Base-by-base conservation (phyloP, 2,888 invertebrate genomes). In the Machimus rusticus region DNA sequence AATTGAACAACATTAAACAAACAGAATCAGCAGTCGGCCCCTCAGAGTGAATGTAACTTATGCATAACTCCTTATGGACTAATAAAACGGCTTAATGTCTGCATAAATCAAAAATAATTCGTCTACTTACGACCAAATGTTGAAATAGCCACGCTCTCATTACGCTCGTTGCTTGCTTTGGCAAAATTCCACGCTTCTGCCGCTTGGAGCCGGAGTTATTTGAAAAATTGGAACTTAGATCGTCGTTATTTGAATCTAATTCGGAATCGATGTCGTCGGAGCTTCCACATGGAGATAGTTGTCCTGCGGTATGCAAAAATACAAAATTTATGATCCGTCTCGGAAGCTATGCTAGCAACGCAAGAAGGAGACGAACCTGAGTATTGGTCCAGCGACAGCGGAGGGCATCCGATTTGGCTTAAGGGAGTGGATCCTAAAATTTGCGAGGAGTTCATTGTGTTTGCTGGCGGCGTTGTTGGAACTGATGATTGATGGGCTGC, bases 81-180 rank as follows among this genome's bases (percentile, higher is more conserved):
- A 77, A 76, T 86, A 78, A 86, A 86, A 77, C 23, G 77, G 31
- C 77, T 77, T 86, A 86, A 86, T 87, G 78, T 78, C 66, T 31
- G 46, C 76, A 87, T 87, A 87, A 87, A 87, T 87, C 79, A 74
- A 39, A 66, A 74, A 79, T 81, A 74, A 87, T 86, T 86, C 51
- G 55, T 76, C 77, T 86, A 86, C 96, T 95, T 92, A 98, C 98
- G 93, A 98, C 98, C 91, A 99, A 95, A 93, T 99, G 98, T 92
- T 98, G 98, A 93, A 99, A 99, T 89, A 99, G 95, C 99, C 99
- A 99, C 86, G 98, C 97, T 89, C 98, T 94, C 98, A 99, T 98
- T 89, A 98, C 98, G 93, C 98, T 98, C 86, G 99, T 99, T 89
- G 99, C 99, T 92, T 98, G 97, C 91, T 99, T 96, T 46, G 99